Base-by-base conservation (phyloP, 2,888 invertebrate species). In the Drosophila prostipennis region DNA sequence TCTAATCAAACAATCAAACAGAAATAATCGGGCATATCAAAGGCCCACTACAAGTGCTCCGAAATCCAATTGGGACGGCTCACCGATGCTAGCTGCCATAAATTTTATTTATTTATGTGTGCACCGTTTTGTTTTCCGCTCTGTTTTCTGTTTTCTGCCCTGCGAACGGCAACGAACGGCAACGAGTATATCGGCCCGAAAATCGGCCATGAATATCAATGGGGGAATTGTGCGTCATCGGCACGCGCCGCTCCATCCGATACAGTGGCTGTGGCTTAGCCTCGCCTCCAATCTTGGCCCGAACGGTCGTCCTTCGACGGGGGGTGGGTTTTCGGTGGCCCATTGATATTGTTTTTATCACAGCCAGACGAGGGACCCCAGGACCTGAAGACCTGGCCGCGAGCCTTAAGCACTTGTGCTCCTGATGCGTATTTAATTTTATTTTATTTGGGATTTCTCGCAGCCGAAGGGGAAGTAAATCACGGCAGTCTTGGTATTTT, bases 341-440 rank as follows among this genome's bases (percentile, higher is more conserved):
- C 79, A 77, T 78, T 76, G 89, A 85, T 89, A 85, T 85, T 85
- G 84, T 85, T 85, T 88, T 85, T 85, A 85, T 89, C 84, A 84
- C 34, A 3, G 72, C 23, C 57, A 65, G 64, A 53, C 56, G 64
- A 63, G 59, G 56, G 74, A 40, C 54, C 34, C 34, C 4, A 34
- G 2, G 29, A 34, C 32, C 32, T 61, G 69, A 63, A 45, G 51
- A 58, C 57, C 67, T 58, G 74, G 56, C 45, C 58, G 73, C 55
- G 75, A 40, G 69, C 59, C 75, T 46, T 45, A 34, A 74, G 57
- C 88, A 87, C 88, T 82, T 87, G 76, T 81, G 82, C 82, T 83
- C 75, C 84, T 86, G 85, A 86, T 86, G 89, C 76, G 89, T 82
- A 87, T 87, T 87, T 84, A 79, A 80, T 87, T 89, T 88, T 90